Evolutionary conservation across 2,113 vertebrate genomes (phyloP), one percentile per base, ranked within the genome.

Genomic region (Pterocles burchelli): DNA sequence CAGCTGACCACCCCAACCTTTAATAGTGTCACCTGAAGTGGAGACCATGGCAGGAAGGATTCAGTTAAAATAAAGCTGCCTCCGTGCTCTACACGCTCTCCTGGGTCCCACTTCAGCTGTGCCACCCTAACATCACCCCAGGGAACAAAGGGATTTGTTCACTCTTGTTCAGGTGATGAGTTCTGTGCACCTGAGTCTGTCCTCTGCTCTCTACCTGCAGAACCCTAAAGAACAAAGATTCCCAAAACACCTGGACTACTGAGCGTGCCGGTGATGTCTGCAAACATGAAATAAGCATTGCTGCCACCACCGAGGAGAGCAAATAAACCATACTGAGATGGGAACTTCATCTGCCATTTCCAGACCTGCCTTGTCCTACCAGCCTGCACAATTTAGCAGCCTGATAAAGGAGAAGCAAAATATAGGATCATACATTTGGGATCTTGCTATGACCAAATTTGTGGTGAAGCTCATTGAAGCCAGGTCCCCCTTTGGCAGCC

Each of bases 1-100:
- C 65, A 31, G 51, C 19, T 1, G 2, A 20, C 19, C 61, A 59
- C 8, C 9, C 10, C 61, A 16, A 28, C 19, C 34, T 52, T 9
- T n/a, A n/a, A 49, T 36, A 57, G 38, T 4, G 38, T 78, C 61
- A 65, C 41, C 34, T 48, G n/a, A 29, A 25, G 54, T 49, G 43
- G 51, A 68, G n/a, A 19, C 28, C n/a, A 38, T 12, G 4, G 12
- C 54, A 66, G 34, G 24, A 22, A 62, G 15, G 14, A 86, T n/a
- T 71, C 20, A 36, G 13, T 25, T 45, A 10, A 62, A 93, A 70
- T 20, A 61, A 92, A 84, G 79, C 88, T 92, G 75, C 8, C 84
- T 66, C 68, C 33, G 11, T 2, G 21, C 20, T n/a, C 24, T 58
- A 76, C 0, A 0, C 45, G 34, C 25, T 82, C 73, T 76, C 38